Base-by-base conservation (phyloP, 2,797 vertebrate genomes). In the Cossypha dichroa region DNA sequence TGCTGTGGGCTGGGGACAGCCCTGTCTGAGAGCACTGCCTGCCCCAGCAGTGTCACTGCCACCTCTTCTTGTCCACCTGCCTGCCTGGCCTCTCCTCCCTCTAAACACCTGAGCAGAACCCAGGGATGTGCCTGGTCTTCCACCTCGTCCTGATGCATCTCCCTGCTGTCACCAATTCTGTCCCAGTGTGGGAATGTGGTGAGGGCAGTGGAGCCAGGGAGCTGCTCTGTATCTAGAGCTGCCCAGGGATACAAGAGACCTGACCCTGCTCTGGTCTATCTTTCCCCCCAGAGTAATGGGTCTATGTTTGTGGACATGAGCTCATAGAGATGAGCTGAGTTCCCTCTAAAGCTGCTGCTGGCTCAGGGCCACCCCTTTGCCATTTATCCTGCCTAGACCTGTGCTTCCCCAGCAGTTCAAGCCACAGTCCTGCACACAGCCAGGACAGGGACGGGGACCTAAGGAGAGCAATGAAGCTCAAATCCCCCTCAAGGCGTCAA, bases 111-210 rank as follows among this genome's bases (percentile, higher is more conserved):
- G 67, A 31, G 60, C 29, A 56, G 52, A 13, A 3, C 3, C 4
- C n/a, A 17, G 59, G 16, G 41, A 28, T 0, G 9, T 8, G 34
- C 26, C 29, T 15, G 52, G 36, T 59, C 33, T 45, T 58, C 10
- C 73, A 14, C 13, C 46, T 67, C 0, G 2, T 10, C 49, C 15
- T 1, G 20, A 25, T 1, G 3, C 31, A 23, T 21, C 0, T 0
- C 0, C 1, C 63, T 52, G 82, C 48, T 40, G 79, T n/a, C 68
- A 17, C 22, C 59, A 25, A 40, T 21, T 31, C 72, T 4, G 4
- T 40, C 49, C 22, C 58, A 52, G 28, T 8, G 49, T 13, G 33
- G 77, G 64, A 8, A 26, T 16, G n/a, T 1, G 6, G 25, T 20
- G 60, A 82, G 77, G 49, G 69, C 45, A 67, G 28, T 3, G 20